Percentiles rank a stretch among this genome's conserved stretches.
Evolutionary conservation across 2,797 vertebrate genomes (phyloP).

Genomic region (Rachycentron canadum): DNA sequence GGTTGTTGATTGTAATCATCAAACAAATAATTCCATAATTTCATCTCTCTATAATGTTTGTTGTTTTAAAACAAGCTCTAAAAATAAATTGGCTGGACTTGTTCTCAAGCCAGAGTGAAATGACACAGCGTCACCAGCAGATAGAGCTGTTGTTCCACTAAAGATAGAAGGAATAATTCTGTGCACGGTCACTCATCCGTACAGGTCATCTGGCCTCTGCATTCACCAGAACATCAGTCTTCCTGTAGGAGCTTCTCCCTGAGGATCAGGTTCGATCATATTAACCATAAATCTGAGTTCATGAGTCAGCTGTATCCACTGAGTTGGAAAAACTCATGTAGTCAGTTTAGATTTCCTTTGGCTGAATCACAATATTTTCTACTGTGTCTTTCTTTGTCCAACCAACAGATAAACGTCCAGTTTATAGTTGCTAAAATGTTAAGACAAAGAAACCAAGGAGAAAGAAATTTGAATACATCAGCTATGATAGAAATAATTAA

Average conservation of each 20-base stretch:
- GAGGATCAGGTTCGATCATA: neutral
- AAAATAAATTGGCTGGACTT: too few species aligned
- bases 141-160: constrained; percentile 13
- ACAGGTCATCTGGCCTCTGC: neutral
- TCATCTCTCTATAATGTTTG: neutral
- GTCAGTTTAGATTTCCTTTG: neutral
- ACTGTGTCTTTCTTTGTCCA: too few species aligned
- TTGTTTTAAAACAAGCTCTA: neutral
- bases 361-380: neutral
- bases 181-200: neutral
- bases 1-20: too few species aligned
- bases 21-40: neutral
- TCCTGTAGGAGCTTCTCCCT: neutral
- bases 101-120: neutral
- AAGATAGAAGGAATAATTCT: neutral
- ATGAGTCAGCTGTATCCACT: too few species aligned
- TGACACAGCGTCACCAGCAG: constrained; percentile 3
- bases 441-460: neutral
- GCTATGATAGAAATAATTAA: too few species aligned
- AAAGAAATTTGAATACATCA: neutral
- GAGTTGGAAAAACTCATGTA: too few species aligned
- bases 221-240: neutral
- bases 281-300: neutral
- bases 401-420: too few species aligned
- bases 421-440: too few species aligned